Base-by-base conservation (phyloP, 2,113 vertebrate species). In the Pluvianellus socialis region DNA sequence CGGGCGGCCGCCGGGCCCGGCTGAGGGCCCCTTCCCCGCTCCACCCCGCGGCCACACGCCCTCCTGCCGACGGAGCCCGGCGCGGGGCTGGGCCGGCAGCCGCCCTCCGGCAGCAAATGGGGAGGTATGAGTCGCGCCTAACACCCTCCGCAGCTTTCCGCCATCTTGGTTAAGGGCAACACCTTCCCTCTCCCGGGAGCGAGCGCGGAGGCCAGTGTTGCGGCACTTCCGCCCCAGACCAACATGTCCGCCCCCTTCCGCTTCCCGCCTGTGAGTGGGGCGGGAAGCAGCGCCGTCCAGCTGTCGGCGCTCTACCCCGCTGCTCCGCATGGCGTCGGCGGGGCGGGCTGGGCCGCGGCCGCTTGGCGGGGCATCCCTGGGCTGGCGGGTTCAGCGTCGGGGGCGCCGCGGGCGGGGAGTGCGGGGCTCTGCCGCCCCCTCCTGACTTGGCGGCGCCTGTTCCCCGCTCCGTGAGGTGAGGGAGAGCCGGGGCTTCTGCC, bases 351-450 rank as follows among this genome's bases (percentile, higher is more conserved):
- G 44, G 15, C 44, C 44, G 14, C 44, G 44, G 44, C 14, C 44
- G 44, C 44, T 44, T 44, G 40, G 21, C 7, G 49, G 49, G 49
- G 49, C 5, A 49, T 49, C 82, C 91, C 4, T 88, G 91, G 59
- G 98, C 93, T 15, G 94, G 98, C 63, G 97, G 97, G 40, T 95
- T 98, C n/a, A 98, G 98, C 47, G 20, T 20, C 47, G 10, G 47
- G 47, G 21, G 49, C 49, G 49, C 40, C 27, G 17, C 8, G 10
- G 12, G 21, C 6, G 24, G 50, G 68, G 26, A 11, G 45, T 6
- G 23, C 50, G 13, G 44, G 21, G 14, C 35, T 35, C 23, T 58
- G 50, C 27, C 38, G 38, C 38, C 38, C 38, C 38, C 38, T 38
- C 38, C 38, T 38, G 38, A 38, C 38, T 38, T 24, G 32, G 47